phyloP scores from a whole-genome alignment of 2,888 invertebrate species.

The Agriopis marginaria region DNA sequence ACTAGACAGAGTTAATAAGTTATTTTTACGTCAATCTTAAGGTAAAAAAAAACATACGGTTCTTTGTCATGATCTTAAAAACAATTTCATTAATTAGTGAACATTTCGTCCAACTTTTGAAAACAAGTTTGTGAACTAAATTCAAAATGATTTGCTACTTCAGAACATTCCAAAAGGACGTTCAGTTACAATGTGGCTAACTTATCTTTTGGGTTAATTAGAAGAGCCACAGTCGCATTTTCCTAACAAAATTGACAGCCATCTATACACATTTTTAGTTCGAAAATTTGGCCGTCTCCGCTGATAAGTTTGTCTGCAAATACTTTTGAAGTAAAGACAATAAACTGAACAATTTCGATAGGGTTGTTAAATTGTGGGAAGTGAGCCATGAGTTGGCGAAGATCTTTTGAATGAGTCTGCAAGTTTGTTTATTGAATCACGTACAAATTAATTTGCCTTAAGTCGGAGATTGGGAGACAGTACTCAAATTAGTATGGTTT shows the following conservation, averaged over 20 bases:
- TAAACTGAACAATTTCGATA: constrained; percentile 27
- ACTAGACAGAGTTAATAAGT: no score
- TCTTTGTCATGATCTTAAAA: constrained; percentile 3
- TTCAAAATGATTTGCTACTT: constrained; percentile 12
- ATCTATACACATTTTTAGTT: background rate
- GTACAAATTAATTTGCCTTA: constrained; percentile 53
- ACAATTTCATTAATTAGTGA: constrained; percentile 22
- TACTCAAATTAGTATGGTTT: background rate
- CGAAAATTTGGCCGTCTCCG: background rate
- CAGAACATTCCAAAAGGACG: background rate
- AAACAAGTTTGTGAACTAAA: constrained; percentile 19
- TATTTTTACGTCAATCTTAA: no score
- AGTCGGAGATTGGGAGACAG: constrained; percentile 23
- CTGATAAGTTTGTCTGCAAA: background rate
- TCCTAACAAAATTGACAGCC: background rate
- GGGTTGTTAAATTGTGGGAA: constrained; percentile 31
- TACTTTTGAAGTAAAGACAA: constrained; percentile 22
- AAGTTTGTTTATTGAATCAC: constrained; percentile 51
- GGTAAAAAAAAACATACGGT: background rate
- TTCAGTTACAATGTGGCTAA: background rate
- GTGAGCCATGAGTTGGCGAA: constrained; percentile 38
- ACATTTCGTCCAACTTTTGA: constrained; percentile 11
- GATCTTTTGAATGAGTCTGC: constrained; percentile 46
- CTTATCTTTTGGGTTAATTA: background rate
- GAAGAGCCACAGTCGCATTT: background rate